Base-by-base conservation (phyloP, 1,140 invertebrate species). In the Drosophila lacertosa region DNA sequence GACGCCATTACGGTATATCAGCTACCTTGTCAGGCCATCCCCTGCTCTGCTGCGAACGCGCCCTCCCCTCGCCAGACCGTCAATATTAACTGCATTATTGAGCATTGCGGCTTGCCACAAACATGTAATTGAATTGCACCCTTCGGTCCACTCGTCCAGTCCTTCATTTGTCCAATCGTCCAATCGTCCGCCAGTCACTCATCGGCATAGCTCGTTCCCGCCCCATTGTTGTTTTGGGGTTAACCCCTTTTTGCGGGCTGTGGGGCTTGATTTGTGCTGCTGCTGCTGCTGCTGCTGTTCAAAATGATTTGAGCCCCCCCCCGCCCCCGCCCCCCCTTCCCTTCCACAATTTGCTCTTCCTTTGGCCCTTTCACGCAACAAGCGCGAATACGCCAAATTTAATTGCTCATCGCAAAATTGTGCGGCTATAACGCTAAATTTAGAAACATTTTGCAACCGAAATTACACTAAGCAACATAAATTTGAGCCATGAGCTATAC, bases 21-120 rank as follows among this genome's bases (percentile, higher is more conserved):
- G 69, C 75, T 66, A 48, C 16, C 60, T 74, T 70, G 74, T 68
- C 65, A 26, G 40, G 37, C 35, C 24, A 15, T 16, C 42, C 15
- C 13, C 40, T 2, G 24, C 35, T 22, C 9, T 4, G 4, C 26
- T 29, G 2, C 20, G 6, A 9, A 4, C 1, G 15, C 26, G 22
- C 22, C 24, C 0, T 5, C 48, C 37, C 20, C 45, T 3, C 24
- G 44, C 5, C 42, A 10, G 62, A 53, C 67, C 76, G 74, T 82
- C 82, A 88, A 88, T 88, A 88, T 88, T 88, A 88, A 88, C 82
- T 88, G 82, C 82, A 88, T 88, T 88, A 88, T 88, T 88, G 82
- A 88, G 82, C 83, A 88, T 78, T 88, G 82, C 77, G 82, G 82
- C 82, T 69, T 75, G 82, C 82, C 82, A 88, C 82, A 88, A 88